These are phyloP conservation scores for Lordiphosa fenestrarum DNA, from an alignment of 2,888 invertebrate genomes.

Conservation along the genomic window DNA sequence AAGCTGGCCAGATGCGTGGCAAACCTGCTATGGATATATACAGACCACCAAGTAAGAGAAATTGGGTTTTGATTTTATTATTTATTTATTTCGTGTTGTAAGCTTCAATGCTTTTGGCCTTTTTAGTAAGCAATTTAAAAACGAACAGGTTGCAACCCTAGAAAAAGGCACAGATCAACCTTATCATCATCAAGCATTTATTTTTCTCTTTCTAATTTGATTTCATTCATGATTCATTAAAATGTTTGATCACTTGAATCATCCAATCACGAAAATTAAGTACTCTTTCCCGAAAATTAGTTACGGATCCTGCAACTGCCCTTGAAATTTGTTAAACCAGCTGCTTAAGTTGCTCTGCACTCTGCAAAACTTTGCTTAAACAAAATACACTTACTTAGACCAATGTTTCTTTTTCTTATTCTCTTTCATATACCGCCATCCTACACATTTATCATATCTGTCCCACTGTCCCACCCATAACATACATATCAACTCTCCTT, in stretches of 20 bases:
- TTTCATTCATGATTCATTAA: too few relatives aligned
- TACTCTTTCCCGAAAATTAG: background rate
- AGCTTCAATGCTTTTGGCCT: conserved; percentile 20
- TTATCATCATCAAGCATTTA: too few relatives aligned
- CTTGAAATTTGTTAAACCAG: background rate
- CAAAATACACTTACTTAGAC: conserved; percentile 38
- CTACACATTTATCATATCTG: conserved; percentile 15
- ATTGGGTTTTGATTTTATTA: background rate
- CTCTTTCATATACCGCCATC: conserved; percentile 45
- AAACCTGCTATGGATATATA: conserved; percentile 94
- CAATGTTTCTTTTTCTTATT: conserved; percentile 52
- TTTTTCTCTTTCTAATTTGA: too few relatives aligned
- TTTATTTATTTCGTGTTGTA: conserved; percentile 11
- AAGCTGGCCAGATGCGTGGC: conserved; percentile 81
- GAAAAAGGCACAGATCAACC: too few relatives aligned
- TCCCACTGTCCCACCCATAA: conserved; percentile 20
- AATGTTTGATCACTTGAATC: too few relatives aligned
- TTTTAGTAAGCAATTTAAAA: too few relatives aligned
- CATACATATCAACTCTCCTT: conserved; percentile 11
- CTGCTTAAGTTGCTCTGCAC: conserved; percentile 29
- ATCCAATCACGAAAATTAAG: background rate
- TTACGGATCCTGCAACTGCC: too few relatives aligned
- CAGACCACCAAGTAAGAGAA: conserved; percentile 89
- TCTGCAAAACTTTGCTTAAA: conserved; percentile 13
- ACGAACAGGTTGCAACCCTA: too few relatives aligned